Evolutionary conservation across 2,797 vertebrate species (phyloP).

Genomic region (Parotocinclus haroldoi): DNA sequence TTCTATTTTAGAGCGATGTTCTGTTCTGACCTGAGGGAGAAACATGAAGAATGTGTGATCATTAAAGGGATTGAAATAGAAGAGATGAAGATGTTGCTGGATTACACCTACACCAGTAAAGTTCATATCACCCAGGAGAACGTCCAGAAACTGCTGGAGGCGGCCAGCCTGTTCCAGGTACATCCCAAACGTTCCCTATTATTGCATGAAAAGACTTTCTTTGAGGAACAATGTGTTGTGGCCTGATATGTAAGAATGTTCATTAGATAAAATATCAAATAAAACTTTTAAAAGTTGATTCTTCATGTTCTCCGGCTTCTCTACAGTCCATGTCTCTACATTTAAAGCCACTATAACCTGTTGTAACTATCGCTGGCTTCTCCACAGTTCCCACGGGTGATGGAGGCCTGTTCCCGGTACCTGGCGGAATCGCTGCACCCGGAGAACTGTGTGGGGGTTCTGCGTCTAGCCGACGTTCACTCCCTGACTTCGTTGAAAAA

Average conservation of each 20-base stretch:
- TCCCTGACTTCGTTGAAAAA: conserved; percentile 74
- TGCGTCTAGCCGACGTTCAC: conserved; percentile 85
- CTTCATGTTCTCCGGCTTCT: no score
- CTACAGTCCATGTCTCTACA: no score
- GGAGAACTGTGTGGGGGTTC: conserved; percentile 88
- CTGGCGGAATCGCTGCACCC: conserved; percentile 85
- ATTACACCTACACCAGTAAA: conserved; percentile 94
- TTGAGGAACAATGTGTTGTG: no score
- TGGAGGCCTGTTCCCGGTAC: conserved; percentile 86
- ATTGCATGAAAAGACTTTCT: no score
- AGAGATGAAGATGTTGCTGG: conserved; percentile 86
- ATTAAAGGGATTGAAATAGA: conserved; percentile 88
- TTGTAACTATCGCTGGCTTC: not conserved
- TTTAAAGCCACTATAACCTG: no score
- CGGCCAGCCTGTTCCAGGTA: conserved; percentile 95
- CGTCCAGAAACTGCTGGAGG: conserved; percentile 90
- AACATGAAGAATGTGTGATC: conserved; percentile 84
- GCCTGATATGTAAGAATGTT: no score
- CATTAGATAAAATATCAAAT: no score
- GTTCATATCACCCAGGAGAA: conserved; percentile 87
- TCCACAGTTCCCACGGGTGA: conserved; percentile 86
- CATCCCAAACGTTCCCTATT: not conserved
- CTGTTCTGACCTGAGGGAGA: conserved; percentile 91
- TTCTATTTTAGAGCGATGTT: conserved; percentile 86
- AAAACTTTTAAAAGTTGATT: no score